A percentile compares a stretch with the other conserved stretches of the same genome.
phyloP scores from a whole-genome alignment of 2,888 invertebrate species.

The Meghimatium bilineatum region DNA sequence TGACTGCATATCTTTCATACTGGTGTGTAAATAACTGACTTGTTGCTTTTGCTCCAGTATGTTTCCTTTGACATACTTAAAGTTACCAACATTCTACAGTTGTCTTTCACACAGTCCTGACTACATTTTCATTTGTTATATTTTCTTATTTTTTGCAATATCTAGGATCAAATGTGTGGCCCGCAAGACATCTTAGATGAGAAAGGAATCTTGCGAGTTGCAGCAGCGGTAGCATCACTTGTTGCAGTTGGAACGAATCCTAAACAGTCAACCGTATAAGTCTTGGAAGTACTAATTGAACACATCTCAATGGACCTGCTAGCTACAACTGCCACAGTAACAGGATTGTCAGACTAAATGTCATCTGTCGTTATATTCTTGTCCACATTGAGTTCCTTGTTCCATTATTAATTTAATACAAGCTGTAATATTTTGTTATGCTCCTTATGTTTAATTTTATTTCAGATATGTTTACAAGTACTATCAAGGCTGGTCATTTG shows the following conservation, averaged over 20 bases:
- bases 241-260: slow-evolving; percentile 77
- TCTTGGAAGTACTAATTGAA: not conserved
- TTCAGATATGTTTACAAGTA: too few relatives aligned
- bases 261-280: slow-evolving; percentile 60
- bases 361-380: not conserved
- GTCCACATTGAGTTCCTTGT: too few relatives aligned
- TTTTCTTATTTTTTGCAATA: not conserved
- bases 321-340: not conserved
- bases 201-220: slow-evolving; percentile 88
- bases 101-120: not conserved
- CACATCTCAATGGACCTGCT: not conserved
- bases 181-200: slow-evolving; percentile 93
- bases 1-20: too few relatives aligned
- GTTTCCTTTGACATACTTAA: not conserved
- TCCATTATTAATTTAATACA: too few relatives aligned
- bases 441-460: too few relatives aligned
- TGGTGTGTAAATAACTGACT: too few relatives aligned
- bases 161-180: slow-evolving; percentile 91
- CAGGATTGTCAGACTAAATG: not conserved
- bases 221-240: slow-evolving; percentile 90
- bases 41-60: too few relatives aligned
- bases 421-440: too few relatives aligned
- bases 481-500: too few relatives aligned
- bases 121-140: not conserved
- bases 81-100: not conserved